Base-by-base conservation (phyloP, 2,888 invertebrate genomes). In the Aplocera efformata region DNA sequence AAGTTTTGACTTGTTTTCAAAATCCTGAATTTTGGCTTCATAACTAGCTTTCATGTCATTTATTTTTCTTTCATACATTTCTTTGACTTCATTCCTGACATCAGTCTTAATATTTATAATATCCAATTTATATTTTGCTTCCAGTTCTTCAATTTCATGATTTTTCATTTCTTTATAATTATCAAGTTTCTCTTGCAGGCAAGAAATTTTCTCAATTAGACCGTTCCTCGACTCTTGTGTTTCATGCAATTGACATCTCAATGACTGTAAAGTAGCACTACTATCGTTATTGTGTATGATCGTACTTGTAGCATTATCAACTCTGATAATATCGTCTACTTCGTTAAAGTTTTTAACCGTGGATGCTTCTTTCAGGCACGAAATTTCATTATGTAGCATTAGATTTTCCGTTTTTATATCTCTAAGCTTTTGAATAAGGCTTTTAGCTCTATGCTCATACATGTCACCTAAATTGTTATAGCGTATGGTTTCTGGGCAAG, bases 351-450 rank as follows among this genome's bases (percentile, higher is more conserved):
- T 51, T 13, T 48, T 61, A 13, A 41, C 53, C 53, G 58, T 47
- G 11, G 66, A 60, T 33, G 74, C 72, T 36, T 72, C 58, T 66
- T 63, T 78, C 10, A 85, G 53, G 13, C 58, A 47, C 3, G 53
- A 33, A 1, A 86, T 51, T 50, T 86, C 80, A 39, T 66, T 68
- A 7, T 73, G 73, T 1, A 86, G 52, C 8, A 74, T 37, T 6
- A 65, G 38, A 50, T 88, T 86, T 56, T 86, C 75, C 13, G 71
- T 65, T 64, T 85, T 86, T 2, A 86, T 79, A 44, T 83, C 77
- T 50, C 85, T 67, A 3, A 88, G 50, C 55, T 79, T 86, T 23
- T 59, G 64, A 1, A 86, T 65, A 1, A 86, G 59, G 41, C 79
- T 82, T 34, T 65, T 72, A 1, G 79, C 73, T 63, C 82, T 72